Conservation (phyloP, 2,888 invertebrate genomes). For the Meteorus cinctellus region DNA sequence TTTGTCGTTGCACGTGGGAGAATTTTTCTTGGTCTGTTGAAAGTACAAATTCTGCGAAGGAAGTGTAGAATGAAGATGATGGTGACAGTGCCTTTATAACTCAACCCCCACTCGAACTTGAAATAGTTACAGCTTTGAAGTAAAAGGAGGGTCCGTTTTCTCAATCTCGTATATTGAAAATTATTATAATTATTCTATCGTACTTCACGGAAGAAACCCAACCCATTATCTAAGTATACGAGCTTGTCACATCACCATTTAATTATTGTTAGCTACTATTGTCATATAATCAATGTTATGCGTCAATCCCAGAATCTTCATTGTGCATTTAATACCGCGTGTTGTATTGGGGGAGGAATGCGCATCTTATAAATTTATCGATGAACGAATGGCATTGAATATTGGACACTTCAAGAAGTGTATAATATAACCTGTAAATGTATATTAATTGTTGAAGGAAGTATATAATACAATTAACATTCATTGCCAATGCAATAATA, state of each 20-base stretch:
- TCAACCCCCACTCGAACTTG: constrained; percentile 50
- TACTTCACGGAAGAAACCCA: constrained; percentile 21
- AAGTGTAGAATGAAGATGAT: constrained; percentile 51
- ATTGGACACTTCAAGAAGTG: too few species aligned
- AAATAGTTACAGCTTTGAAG: neutral
- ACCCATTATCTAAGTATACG: constrained; percentile 12
- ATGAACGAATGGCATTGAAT: neutral
- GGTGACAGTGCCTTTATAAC: constrained; percentile 56
- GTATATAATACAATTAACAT: constrained; percentile 21
- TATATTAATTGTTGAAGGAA: neutral
- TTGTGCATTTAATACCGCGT: constrained; percentile 4
- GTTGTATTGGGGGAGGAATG: neutral
- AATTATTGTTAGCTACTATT: constrained; percentile 56
- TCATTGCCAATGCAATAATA: neutral
- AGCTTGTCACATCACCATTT: constrained; percentile 49
- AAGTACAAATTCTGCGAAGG: constrained; percentile 52
- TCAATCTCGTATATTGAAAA: constrained; percentile 38
- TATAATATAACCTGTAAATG: too few species aligned
- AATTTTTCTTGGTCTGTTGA: constrained; percentile 44
- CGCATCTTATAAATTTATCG: neutral
- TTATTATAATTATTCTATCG: constrained; percentile 51
- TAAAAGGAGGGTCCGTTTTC: neutral
- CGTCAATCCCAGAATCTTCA: neutral
- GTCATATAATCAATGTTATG: constrained; percentile 40
- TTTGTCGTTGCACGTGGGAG: neutral